A percentile compares a stretch with the other conserved stretches of the same genome.
These are phyloP conservation scores for Ramazzottius varieornatus DNA, from an alignment of 2,888 invertebrate genomes.

Conservation along the genomic window DNA sequence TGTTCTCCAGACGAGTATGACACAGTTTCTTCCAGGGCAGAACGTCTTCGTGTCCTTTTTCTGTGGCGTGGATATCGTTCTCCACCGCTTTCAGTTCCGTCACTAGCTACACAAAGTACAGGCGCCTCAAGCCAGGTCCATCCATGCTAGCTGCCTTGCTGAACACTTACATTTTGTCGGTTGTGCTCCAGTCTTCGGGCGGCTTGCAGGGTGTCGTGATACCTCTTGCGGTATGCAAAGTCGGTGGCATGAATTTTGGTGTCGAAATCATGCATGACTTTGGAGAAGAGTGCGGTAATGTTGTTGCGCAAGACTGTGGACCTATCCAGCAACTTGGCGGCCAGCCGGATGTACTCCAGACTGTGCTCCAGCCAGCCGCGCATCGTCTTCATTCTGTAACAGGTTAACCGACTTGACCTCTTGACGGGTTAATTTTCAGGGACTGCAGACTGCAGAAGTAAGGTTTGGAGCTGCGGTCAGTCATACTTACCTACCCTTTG, in stretches of 20 bases:
- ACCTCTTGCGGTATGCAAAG: background rate
- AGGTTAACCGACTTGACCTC: too few species aligned
- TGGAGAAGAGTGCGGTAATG: background rate
- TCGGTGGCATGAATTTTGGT: background rate
- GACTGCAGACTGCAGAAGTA: background rate
- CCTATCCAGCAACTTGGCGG: background rate
- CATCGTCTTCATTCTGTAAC: background rate
- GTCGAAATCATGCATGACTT: background rate
- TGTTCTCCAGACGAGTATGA: background rate
- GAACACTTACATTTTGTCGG: background rate
- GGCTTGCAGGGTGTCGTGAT: background rate
- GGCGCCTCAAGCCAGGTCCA: background rate
- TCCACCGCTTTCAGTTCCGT: background rate
- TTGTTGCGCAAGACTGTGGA: background rate
- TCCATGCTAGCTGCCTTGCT: too few species aligned
- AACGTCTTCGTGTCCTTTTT: background rate
- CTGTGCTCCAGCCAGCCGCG: background rate
- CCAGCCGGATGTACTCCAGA: background rate
- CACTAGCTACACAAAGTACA: background rate
- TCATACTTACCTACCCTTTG: background rate
- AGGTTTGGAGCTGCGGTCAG: background rate
- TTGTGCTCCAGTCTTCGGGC: background rate
- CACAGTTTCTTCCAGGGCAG: background rate
- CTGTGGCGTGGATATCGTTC: background rate
- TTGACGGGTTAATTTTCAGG: too few species aligned